A percentile compares a stretch with the other conserved stretches of the same genome.
These are phyloP conservation scores for Coptodon rendalli DNA, from an alignment of 2,113 vertebrate species.

Conservation along the genomic window DNA sequence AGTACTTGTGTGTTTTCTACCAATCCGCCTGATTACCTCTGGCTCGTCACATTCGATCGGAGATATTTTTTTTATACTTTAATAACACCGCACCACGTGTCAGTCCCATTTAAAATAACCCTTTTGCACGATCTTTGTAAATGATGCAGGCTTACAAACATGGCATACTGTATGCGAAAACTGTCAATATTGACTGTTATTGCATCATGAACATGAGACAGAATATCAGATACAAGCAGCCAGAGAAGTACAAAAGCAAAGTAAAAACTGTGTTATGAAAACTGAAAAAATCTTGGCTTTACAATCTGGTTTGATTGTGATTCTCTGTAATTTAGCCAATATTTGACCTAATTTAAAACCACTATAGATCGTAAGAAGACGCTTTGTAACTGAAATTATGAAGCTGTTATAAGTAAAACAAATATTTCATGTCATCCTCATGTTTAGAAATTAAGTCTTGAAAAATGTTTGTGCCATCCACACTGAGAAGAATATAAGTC, in stretches of 20 bases:
- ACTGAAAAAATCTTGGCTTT: not conserved
- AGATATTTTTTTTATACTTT: not conserved
- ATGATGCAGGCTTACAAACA: slow-evolving; percentile 32
- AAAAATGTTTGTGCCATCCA: not conserved
- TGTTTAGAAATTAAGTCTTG: not conserved
- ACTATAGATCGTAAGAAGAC: not conserved
- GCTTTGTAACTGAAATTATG: not conserved
- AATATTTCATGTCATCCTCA: not conserved
- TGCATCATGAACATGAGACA: slow-evolving; percentile 45
- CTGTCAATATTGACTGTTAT: slow-evolving; percentile 21
- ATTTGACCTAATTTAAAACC: not conserved
- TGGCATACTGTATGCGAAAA: not conserved
- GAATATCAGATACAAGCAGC: slow-evolving; percentile 18
- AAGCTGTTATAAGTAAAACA: not conserved
- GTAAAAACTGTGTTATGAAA: not conserved
- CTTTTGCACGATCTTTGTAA: not conserved
- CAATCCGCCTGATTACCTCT: not conserved
- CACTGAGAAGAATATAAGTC: not conserved
- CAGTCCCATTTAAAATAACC: slow-evolving; percentile 6
- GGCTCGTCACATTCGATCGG: not conserved
- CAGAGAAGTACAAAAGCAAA: not conserved
- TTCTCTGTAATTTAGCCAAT: not conserved
- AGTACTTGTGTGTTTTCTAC: not conserved
- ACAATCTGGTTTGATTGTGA: not conserved
- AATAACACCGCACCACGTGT: not conserved